Conservation (phyloP, 1,140 invertebrate species). For the Zaprionus tsacasi region DNA sequence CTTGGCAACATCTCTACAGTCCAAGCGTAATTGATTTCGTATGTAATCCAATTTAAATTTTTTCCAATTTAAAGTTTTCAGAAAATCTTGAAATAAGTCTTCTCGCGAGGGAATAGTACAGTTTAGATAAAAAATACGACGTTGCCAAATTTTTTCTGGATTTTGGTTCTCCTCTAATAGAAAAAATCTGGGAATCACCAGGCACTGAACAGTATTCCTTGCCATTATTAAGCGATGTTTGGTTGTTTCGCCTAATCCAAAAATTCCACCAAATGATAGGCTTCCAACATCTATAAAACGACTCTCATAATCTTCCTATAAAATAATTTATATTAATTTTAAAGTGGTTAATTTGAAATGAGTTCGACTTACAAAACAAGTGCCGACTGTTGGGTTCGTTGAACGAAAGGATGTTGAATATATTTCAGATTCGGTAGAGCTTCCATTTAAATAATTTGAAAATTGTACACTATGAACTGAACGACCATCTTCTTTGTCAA, state of each 20-base stretch:
- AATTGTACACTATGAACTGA: no score
- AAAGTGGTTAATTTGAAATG: background rate
- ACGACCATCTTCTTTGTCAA: background rate
- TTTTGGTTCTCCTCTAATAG: constrained; percentile 85
- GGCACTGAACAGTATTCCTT: constrained; percentile 84
- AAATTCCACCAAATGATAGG: constrained; percentile 73
- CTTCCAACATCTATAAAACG: constrained; percentile 80
- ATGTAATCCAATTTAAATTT: constrained; percentile 84
- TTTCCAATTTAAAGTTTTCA: constrained; percentile 85
- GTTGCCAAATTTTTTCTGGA: constrained; percentile 87
- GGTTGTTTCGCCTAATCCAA: constrained; percentile 85
- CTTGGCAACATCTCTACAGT: constrained; percentile 25
- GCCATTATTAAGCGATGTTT: constrained; percentile 85
- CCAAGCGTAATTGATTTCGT: background rate
- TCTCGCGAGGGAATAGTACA: constrained; percentile 85
- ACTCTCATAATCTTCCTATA: constrained; percentile 37
- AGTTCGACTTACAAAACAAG: background rate
- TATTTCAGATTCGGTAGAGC: background rate
- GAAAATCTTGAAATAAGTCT: constrained; percentile 84
- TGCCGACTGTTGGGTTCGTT: background rate
- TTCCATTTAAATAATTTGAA: background rate
- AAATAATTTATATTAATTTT: constrained; percentile 6
- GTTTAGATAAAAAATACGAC: constrained; percentile 86
- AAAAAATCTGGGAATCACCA: constrained; percentile 86
- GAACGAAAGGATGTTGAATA: background rate